A percentile compares a stretch with the other conserved stretches of the same genome.
Evolutionary conservation across 2,113 vertebrate species (phyloP).

Genomic region (Lamprotornis superbus): DNA sequence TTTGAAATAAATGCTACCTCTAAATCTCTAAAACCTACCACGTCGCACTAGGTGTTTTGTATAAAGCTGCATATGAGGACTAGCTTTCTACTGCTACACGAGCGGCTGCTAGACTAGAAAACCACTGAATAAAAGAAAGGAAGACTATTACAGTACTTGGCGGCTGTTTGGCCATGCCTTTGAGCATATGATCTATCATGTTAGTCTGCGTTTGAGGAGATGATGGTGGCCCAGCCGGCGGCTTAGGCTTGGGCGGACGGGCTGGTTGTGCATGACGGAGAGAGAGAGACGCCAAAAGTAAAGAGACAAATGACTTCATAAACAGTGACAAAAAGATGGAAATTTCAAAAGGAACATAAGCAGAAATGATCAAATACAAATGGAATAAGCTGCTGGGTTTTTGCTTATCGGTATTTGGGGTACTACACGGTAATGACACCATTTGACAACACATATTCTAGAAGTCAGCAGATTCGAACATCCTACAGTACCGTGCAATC

Average conservation of each 20-base stretch:
- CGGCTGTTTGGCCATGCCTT: conserved; percentile 79
- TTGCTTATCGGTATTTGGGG: neutral
- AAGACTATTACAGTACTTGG: conserved; percentile 80
- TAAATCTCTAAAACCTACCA: conserved; percentile 65
- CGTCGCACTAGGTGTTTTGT: conserved; percentile 54
- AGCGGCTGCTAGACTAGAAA: conserved; percentile 72
- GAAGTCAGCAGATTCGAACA: conserved; percentile 38
- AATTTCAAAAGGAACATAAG: conserved; percentile 73
- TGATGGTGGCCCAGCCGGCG: conserved; percentile 74
- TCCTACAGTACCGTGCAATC: conserved; percentile 6
- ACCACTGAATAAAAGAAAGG: conserved; percentile 68
- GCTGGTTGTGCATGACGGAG: conserved; percentile 73
- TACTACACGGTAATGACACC: conserved; percentile 39
- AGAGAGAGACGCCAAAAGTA: conserved; percentile 76
- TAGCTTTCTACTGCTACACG: conserved; percentile 55
- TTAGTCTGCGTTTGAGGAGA: conserved; percentile 78
- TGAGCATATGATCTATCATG: conserved; percentile 79
- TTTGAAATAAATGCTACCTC: conserved; percentile 78
- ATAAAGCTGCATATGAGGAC: conserved; percentile 44
- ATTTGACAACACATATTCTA: conserved; percentile 38
- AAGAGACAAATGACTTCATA: conserved; percentile 78
- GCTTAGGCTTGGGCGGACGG: conserved; percentile 71
- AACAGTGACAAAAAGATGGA: conserved; percentile 74
- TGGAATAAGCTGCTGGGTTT: conserved; percentile 53
- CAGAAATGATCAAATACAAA: conserved; percentile 63